Conservation (phyloP, 2,797 vertebrate species). For the Sebastes minor region DNA sequence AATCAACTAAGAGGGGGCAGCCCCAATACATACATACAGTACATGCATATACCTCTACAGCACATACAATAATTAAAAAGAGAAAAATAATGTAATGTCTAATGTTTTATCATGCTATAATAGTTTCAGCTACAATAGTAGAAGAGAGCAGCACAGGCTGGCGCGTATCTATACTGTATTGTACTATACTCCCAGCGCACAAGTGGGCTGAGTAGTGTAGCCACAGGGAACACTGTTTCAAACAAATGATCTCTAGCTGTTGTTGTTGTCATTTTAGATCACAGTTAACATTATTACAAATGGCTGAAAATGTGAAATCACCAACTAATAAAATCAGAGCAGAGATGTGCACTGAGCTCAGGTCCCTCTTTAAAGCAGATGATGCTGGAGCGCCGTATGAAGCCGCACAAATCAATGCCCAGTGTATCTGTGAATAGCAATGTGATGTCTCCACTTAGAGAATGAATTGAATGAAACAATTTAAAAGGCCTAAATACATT, state of each 20-base stretch:
- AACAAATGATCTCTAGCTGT: neutral
- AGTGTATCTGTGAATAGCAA: neutral
- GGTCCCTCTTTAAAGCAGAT: neutral
- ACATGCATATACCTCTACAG: too few species aligned
- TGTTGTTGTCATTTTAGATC: neutral
- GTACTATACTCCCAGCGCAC: neutral
- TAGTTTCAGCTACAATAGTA: neutral
- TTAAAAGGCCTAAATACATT: neutral
- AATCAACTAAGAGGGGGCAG: too few species aligned
- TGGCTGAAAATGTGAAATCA: slow-evolving; percentile 4
- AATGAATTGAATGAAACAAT: neutral
- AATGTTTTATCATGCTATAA: too few species aligned
- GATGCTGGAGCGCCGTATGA: neutral
- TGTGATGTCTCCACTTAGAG: neutral
- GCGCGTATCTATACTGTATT: neutral
- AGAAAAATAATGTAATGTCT: too few species aligned
- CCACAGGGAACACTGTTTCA: neutral
- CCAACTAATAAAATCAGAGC: neutral
- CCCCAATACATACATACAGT: too few species aligned
- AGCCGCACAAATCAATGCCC: neutral
- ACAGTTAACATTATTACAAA: neutral
- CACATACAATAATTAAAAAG: too few species aligned
- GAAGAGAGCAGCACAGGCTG: neutral
- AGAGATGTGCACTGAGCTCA: neutral
- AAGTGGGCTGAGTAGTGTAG: neutral